Percentiles rank a stretch among this genome's conserved stretches.
These are phyloP conservation scores for Semicossyphus pulcher DNA, from an alignment of 2,113 vertebrate genomes.

Conservation along the genomic window DNA sequence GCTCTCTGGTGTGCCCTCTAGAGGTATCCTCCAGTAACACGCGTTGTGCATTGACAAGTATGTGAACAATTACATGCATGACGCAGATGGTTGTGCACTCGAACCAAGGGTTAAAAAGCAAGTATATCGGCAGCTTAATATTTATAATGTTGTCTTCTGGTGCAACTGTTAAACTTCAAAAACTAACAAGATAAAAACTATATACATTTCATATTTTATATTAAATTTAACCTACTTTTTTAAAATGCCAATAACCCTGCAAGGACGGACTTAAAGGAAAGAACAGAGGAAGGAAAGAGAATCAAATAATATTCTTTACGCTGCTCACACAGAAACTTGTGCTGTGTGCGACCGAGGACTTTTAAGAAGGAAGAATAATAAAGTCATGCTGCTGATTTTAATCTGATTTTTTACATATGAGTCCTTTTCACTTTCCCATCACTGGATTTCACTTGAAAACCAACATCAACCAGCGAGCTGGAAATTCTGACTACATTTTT, in stretches of 20 bases:
- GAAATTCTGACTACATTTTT: background rate
- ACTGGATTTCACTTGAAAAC: conserved; percentile 15
- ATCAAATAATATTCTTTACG: background rate
- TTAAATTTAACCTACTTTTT: too few species aligned
- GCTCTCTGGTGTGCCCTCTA: too few species aligned
- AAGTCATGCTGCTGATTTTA: conserved; percentile 46
- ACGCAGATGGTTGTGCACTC: too few species aligned
- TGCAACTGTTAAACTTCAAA: too few species aligned
- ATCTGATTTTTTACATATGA: conserved; percentile 25
- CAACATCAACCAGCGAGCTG: conserved; percentile 13
- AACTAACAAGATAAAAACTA: too few species aligned
- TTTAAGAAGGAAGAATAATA: conserved; percentile 16
- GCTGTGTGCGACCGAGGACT: background rate
- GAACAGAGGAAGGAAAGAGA: background rate
- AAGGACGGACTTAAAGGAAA: background rate
- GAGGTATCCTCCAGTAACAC: too few species aligned
- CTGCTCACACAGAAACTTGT: conserved; percentile 2
- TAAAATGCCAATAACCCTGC: rapidly evolving
- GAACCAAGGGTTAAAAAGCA: too few species aligned
- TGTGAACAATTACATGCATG: too few species aligned
- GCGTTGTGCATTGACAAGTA: too few species aligned
- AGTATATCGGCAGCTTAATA: too few species aligned
- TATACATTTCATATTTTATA: too few species aligned
- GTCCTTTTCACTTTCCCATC: conserved; percentile 9
- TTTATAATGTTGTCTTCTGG: too few species aligned